A percentile compares a stretch with the other conserved stretches of the same genome.
Evolutionary conservation across 2,888 invertebrate species (phyloP).

Genomic region (Camptogramma bilineatum): DNA sequence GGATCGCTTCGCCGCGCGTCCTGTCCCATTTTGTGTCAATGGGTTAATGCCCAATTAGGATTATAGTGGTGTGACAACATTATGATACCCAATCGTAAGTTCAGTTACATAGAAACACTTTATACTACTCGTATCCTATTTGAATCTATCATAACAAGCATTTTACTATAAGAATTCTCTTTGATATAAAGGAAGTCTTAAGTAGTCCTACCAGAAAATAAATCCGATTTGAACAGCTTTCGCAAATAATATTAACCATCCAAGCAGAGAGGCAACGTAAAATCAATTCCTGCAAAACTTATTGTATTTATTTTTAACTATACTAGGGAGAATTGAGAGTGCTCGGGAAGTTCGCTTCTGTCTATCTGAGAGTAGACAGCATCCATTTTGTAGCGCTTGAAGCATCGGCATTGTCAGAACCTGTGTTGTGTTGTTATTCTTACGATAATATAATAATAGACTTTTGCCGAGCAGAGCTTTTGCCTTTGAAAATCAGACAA

Average conservation of each 20-base stretch:
- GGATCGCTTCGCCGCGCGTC: conserved; percentile 25
- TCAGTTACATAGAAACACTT: background rate
- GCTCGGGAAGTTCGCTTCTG: background rate
- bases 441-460: background rate
- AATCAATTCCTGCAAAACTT: background rate
- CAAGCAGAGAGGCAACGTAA: background rate
- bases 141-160: background rate
- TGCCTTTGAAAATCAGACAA: background rate
- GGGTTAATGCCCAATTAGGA: conserved; percentile 65
- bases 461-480: background rate
- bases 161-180: background rate
- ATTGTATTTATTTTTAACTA: background rate
- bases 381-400: background rate
- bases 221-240: too few relatives aligned
- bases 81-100: conserved; percentile 17
- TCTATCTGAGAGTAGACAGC: background rate
- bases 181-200: too few relatives aligned
- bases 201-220: too few relatives aligned
- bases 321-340: background rate
- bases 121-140: background rate
- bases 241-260: background rate
- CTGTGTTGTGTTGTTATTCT: background rate
- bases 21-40: conserved; percentile 60
- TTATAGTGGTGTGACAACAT: conserved; percentile 43
- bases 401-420: background rate